phyloP scores from a whole-genome alignment of 1,140 invertebrate genomes.

The Plodia interpunctella region DNA sequence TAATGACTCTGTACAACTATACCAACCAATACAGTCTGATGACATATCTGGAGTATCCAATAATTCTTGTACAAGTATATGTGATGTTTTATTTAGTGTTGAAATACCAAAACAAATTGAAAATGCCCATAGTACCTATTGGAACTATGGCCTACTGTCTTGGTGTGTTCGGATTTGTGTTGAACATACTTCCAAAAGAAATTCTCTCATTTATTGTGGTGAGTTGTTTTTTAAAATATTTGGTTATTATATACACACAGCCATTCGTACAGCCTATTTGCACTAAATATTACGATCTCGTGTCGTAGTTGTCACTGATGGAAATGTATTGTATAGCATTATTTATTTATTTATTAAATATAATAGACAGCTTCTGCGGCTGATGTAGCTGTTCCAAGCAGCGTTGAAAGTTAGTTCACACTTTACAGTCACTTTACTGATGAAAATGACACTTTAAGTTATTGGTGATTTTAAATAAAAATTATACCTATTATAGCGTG shows the following conservation, averaged over 20 bases:
- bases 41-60: slow-evolving; percentile 85
- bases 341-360: no score
- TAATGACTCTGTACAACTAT: slow-evolving; percentile 84
- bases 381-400: no score
- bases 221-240: slow-evolving; percentile 47
- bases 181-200: slow-evolving; percentile 76
- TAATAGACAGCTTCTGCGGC: no score
- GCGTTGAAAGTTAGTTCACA: no score
- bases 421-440: no score
- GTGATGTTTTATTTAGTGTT: slow-evolving; percentile 82
- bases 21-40: slow-evolving; percentile 82
- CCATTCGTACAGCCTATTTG: slow-evolving; percentile 83
- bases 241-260: no score
- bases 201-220: slow-evolving; percentile 80
- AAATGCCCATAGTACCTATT: slow-evolving; percentile 50
- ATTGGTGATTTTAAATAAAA: no score
- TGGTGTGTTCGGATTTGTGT: slow-evolving; percentile 68
- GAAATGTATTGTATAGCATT: no score
- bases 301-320: no score
- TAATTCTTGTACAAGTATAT: slow-evolving; percentile 82
- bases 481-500: no score
- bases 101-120: slow-evolving; percentile 78
- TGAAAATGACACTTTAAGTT: no score
- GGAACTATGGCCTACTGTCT: slow-evolving; percentile 71
- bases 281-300: no score